Conservation (phyloP, 64 coral and sea anemone species). For the Catalaphyllia jardinei region DNA sequence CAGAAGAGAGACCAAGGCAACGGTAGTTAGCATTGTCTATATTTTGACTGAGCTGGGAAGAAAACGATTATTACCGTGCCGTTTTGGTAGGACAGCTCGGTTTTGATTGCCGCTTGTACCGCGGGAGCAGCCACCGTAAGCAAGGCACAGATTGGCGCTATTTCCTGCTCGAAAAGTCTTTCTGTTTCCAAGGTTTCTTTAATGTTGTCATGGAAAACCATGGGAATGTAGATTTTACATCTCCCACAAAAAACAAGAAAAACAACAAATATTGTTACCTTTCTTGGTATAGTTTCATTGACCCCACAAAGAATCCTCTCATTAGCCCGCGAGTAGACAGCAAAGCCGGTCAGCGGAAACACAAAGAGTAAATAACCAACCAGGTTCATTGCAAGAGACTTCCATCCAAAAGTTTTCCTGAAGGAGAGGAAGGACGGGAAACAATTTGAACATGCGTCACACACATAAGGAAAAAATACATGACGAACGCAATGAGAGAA, state of each 20-base stretch:
- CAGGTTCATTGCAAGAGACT: conserved; percentile 7
- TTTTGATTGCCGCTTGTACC: no score
- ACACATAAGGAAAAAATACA: not conserved
- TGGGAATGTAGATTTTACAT: no score
- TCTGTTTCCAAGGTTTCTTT: no score
- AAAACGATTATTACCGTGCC: no score
- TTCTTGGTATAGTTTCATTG: conserved; percentile 14
- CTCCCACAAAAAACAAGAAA: not conserved
- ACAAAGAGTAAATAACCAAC: conserved; percentile 36
- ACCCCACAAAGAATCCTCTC: conserved; percentile 8
- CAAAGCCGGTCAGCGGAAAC: conserved; percentile 44
- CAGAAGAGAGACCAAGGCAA: no score
- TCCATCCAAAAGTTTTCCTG: conserved; percentile 62
- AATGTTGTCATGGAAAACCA: not conserved
- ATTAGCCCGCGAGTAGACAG: conserved; percentile 1
- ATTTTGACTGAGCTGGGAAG: no score
- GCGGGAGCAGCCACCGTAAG: no score
- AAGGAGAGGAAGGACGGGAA: not conserved
- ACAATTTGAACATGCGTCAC: not conserved
- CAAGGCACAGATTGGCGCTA: no score
- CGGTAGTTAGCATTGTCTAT: no score
- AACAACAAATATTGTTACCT: not conserved
- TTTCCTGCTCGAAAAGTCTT: no score
- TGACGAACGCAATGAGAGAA: no score
- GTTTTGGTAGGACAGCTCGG: no score